Conservation (phyloP, 2,888 invertebrate genomes). For the Slavum lentiscoides region DNA sequence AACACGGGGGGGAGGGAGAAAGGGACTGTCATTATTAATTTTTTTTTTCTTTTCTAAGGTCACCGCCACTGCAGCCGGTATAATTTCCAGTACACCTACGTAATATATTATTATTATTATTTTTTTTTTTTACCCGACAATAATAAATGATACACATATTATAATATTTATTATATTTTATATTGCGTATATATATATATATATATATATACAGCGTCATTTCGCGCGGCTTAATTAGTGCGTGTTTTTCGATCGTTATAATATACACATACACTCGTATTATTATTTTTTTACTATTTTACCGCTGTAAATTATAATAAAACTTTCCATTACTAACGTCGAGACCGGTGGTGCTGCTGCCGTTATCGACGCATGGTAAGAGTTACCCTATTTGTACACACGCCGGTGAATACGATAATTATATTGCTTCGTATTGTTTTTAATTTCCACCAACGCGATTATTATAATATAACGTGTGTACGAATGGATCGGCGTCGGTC, state of each 20-base stretch:
- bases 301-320: neutral
- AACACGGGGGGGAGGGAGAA: neutral
- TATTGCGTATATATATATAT: neutral
- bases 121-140: no score
- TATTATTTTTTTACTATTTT: conserved; percentile 11
- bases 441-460: neutral
- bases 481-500: neutral
- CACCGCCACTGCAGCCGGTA: neutral
- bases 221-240: conserved; percentile 41
- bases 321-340: no score
- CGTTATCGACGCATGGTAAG: no score
- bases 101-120: neutral
- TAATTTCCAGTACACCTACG: neutral
- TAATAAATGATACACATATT: no score
- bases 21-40: neutral
- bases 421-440: conserved; percentile 25
- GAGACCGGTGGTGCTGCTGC: no score
- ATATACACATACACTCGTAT: neutral
- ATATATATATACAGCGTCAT: no score
- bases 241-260: conserved; percentile 41
- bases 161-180: no score
- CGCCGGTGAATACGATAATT: conserved; percentile 31
- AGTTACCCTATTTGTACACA: neutral
- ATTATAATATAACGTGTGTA: neutral
- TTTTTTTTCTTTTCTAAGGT: neutral